Conservation (phyloP, 2,797 vertebrate species). For the Triplophysa bombifrons region DNA sequence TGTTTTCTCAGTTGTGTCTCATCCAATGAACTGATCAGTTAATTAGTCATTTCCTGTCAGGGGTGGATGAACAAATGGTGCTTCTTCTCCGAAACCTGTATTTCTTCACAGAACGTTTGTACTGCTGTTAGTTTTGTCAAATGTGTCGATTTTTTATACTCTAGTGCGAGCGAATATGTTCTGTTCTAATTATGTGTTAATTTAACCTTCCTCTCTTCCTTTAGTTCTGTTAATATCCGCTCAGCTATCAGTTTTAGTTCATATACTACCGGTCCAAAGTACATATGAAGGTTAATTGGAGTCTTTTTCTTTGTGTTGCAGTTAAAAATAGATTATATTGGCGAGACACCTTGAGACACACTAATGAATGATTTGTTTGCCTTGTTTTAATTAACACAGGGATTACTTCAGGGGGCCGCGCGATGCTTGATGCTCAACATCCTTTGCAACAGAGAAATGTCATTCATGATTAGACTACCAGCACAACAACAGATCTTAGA, state of each 20-base stretch:
- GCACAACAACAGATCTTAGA: constrained; percentile 36
- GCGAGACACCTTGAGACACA: constrained; percentile 55
- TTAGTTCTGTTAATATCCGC: constrained; percentile 49
- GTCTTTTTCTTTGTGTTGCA: constrained; percentile 51
- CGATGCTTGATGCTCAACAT: constrained; percentile 37
- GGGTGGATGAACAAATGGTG: constrained; percentile 4
- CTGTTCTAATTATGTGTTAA: constrained; percentile 23
- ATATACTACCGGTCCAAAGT: constrained; percentile 43
- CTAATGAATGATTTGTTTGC: constrained; percentile 56
- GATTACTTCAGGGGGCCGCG: constrained; percentile 37
- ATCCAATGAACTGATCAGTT: constrained; percentile 23
- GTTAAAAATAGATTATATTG: constrained; percentile 60
- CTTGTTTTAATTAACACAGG: constrained; percentile 53
- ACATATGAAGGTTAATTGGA: constrained; percentile 60
- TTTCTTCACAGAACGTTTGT: constrained; percentile 1
- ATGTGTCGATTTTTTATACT: not conserved
- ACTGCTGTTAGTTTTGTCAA: constrained; percentile 12
- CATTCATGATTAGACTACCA: constrained; percentile 51
- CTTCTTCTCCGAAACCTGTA: constrained; percentile 5
- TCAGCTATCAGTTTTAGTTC: constrained; percentile 32
- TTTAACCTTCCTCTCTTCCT: constrained; percentile 5
- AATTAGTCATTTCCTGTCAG: constrained; percentile 47
- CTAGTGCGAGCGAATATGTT: not conserved
- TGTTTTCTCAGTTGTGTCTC: not conserved
- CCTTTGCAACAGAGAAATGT: constrained; percentile 25